A percentile compares a stretch with the other conserved stretches of the same genome.
These are phyloP conservation scores for Loripinus fragilis DNA, from an alignment of 2,888 invertebrate genomes.

Conservation along the genomic window DNA sequence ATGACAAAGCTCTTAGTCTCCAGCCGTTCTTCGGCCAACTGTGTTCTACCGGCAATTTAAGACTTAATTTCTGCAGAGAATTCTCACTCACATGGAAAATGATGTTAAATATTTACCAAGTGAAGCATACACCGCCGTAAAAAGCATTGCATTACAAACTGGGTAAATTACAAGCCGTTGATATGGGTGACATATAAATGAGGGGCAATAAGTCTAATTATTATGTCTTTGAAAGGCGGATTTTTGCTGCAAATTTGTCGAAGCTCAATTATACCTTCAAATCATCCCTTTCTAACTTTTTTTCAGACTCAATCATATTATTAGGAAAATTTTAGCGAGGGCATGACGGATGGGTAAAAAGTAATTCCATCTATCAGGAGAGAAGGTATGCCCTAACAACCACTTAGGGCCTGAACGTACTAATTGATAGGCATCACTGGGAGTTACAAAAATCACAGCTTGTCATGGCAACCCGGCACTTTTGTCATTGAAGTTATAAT, in stretches of 20 bases:
- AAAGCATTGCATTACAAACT: constrained; percentile 11
- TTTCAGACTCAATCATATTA: constrained; percentile 44
- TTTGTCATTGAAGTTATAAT: constrained; percentile 2
- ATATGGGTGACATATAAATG: constrained; percentile 1
- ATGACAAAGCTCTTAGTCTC: constrained; percentile 13
- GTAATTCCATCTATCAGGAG: constrained; percentile 31
- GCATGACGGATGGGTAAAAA: constrained; percentile 39
- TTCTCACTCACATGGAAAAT: not conserved
- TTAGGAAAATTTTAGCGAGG: constrained; percentile 43
- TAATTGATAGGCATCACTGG: constrained; percentile 14
- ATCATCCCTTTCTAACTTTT: constrained; percentile 51
- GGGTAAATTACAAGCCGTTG: constrained; percentile 1
- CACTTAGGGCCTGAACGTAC: not conserved
- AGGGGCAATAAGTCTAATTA: constrained; percentile 42
- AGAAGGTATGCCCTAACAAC: not conserved
- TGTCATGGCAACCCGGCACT: constrained; percentile 7
- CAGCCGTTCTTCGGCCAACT: not conserved
- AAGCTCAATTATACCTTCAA: constrained; percentile 55
- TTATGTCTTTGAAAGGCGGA: constrained; percentile 19
- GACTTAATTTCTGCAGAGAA: constrained; percentile 15
- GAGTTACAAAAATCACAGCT: not conserved
- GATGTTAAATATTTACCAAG: constrained; percentile 6
- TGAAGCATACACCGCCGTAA: not conserved
- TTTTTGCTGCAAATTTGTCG: constrained; percentile 34
- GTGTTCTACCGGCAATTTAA: not conserved